These are phyloP conservation scores for Sula dactylatra DNA, from an alignment of 2,113 vertebrate genomes.

Conservation along the genomic window DNA sequence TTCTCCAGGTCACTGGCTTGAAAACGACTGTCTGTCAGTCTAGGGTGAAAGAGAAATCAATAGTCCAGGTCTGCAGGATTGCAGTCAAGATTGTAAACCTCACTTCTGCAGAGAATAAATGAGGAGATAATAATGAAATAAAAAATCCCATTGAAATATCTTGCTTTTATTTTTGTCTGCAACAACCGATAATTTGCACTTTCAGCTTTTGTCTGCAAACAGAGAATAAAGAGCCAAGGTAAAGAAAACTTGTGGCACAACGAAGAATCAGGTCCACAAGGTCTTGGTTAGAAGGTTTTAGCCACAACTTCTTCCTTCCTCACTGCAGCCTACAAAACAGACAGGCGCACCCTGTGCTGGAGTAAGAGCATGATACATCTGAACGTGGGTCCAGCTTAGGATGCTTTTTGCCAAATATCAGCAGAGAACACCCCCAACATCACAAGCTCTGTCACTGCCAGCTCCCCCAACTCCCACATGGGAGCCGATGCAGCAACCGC, in stretches of 20 bases:
- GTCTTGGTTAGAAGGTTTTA: not conserved
- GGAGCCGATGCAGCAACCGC: not conserved
- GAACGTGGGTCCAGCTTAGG: not conserved
- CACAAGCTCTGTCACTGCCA: not conserved
- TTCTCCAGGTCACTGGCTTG: constrained; percentile 49
- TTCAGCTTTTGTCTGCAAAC: not conserved
- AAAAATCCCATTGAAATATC: not conserved
- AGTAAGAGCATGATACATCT: not conserved
- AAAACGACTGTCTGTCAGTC: constrained; percentile 74
- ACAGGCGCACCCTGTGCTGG: not conserved
- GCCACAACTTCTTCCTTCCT: not conserved
- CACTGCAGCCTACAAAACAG: not conserved
- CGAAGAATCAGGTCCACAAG: not conserved
- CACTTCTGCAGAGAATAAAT: not conserved
- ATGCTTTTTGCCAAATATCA: not conserved
- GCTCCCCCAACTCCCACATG: no score
- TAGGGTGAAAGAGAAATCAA: constrained; percentile 3
- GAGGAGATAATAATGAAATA: not conserved
- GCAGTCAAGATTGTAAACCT: not conserved
- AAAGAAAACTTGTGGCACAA: not conserved
- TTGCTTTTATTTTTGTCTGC: not conserved
- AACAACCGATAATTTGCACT: not conserved
- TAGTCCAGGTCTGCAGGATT: not conserved
- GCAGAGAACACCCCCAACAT: not conserved
- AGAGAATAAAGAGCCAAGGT: not conserved